Percentiles rank a stretch among this genome's conserved stretches.
Conservation (phyloP, 2,888 invertebrate genomes). For the Hartigia nigra region DNA sequence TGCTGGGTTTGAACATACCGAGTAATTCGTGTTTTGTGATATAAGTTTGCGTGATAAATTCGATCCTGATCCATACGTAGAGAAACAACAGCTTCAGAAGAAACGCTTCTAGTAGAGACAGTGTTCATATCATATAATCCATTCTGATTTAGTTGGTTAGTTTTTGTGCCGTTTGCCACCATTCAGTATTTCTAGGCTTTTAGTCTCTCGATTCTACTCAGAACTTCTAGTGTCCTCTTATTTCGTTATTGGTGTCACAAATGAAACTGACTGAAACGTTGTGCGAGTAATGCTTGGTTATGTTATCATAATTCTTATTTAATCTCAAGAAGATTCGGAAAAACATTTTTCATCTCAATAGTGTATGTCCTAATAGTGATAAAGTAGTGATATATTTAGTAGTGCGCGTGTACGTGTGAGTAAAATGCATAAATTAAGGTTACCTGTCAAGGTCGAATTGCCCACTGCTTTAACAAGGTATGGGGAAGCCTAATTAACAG, state of each 20-base stretch:
- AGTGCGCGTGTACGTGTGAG: constrained; percentile 17
- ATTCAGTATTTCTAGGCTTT: neutral
- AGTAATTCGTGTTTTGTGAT: constrained; percentile 24
- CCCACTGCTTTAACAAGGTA: constrained; percentile 62
- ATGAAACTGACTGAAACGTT: neutral
- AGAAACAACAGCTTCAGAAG: constrained; percentile 36
- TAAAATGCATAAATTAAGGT: constrained; percentile 61
- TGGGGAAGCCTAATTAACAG: constrained; percentile 50
- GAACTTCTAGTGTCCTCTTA: neutral
- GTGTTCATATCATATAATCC: constrained; percentile 51
- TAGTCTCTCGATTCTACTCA: neutral
- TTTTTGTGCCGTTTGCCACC: neutral
- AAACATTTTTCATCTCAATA: neutral
- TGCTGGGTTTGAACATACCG: neutral
- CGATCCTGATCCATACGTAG: constrained; percentile 23
- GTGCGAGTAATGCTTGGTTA: neutral
- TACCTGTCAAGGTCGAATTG: constrained; percentile 62
- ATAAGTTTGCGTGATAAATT: constrained; percentile 53
- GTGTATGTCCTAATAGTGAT: neutral
- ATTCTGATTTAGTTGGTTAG: constrained; percentile 25
- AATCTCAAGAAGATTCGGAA: neutral
- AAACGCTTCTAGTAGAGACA: constrained; percentile 29
- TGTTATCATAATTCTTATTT: neutral
- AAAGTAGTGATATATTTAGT: neutral
- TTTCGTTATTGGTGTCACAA: neutral